Evolutionary conservation across 2,113 vertebrate species (phyloP).

Genomic region (Dermatemys mawii): DNA sequence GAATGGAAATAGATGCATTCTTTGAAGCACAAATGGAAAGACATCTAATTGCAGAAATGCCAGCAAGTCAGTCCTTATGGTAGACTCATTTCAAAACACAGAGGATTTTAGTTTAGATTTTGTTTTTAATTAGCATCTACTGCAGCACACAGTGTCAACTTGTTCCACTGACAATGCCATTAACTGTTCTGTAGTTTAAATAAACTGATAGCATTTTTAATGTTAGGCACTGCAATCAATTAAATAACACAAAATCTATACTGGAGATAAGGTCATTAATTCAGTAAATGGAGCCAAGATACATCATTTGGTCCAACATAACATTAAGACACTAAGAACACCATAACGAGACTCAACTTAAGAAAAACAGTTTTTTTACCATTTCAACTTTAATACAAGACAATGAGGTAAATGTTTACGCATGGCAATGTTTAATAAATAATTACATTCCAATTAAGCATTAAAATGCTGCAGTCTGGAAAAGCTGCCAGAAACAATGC

Average conservation of each 20-base stretch:
- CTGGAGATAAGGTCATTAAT: neutral
- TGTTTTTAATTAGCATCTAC: slow-evolving; percentile 3
- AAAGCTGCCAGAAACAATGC: slow-evolving; percentile 74
- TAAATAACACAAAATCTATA: neutral
- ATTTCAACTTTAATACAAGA: slow-evolving; percentile 74
- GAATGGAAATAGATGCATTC: neutral
- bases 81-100: neutral
- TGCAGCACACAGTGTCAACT: neutral
- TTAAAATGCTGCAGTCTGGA: slow-evolving; percentile 69
- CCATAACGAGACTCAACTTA: slow-evolving; percentile 31
- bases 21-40: neutral
- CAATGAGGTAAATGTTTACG: slow-evolving; percentile 68
- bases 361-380: slow-evolving; percentile 70
- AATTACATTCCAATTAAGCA: slow-evolving; percentile 76
- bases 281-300: neutral
- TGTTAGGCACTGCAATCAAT: neutral
- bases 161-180: neutral
- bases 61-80: neutral
- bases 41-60: neutral
- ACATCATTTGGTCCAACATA: neutral
- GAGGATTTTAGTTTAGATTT: neutral
- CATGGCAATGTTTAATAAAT: slow-evolving; percentile 72
- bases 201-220: neutral
- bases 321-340: neutral
- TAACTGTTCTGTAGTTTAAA: neutral